Base-by-base conservation (phyloP, 2,113 vertebrate species). In the Psittacara wagleri region DNA sequence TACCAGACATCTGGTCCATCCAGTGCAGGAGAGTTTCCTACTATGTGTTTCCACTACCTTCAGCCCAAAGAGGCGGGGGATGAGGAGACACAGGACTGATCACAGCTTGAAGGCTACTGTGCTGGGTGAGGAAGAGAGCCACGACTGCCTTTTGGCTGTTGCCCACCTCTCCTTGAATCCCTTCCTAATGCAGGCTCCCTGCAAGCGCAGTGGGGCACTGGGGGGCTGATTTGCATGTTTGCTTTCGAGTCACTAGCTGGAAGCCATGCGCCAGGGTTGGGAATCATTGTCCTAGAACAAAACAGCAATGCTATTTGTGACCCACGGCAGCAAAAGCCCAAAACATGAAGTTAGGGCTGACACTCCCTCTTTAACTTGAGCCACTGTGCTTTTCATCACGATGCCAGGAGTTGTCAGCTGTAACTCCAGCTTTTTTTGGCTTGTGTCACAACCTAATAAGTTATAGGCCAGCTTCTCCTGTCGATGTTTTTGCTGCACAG, bases 401-500 rank as follows among this genome's bases (percentile, higher is more conserved):
- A 33, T 95, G 91, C 91, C 86, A 95, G 75, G 94, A 96, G 92
- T 93, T 96, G 96, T 96, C 95, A 96, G 96, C 93, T 97, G 94
- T 95, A 95, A 84, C 85, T 96, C 62, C 0, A 17, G 91, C 83
- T 96, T 96, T 96, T 97, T 96, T 98, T 98, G 97, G 96, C 97
- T 96, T 68, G 91, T 96, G 96, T 97, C 59, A 66, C 95, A 97
- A 97, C 96, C 97, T 97, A 95, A 96, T 96, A 97, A 98, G 97
- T 97, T 97, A 96, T 92, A 97, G 96, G 96, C 96, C 96, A 97
- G 96, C 94, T 97, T 98, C 97, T 98, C 96, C 92, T 97, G 97
- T 97, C 95, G 96, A 86, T 97, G 97, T 97, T 98, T 97, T 97
- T 97, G 86, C 97, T 97, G 97, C 97, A 98, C 97, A 98, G 97